Evolutionary conservation across 2,797 vertebrate species (phyloP), one percentile per base, ranked within the genome.

Genomic region (Coregonus ussuriensis): DNA sequence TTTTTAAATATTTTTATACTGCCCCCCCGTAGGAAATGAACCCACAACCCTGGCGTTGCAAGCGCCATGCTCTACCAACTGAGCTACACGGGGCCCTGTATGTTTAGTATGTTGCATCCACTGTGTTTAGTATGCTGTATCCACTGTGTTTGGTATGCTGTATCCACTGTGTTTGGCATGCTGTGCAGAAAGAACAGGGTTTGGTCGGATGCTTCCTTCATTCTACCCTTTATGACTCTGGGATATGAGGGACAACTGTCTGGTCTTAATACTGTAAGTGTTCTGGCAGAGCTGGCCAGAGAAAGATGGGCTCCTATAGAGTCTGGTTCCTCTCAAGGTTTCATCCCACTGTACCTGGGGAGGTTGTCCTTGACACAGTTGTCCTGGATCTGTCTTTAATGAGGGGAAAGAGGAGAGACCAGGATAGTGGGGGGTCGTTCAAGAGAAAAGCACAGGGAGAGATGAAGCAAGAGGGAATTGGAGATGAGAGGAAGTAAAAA

Each of bases 381-480:
- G 5, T 18, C 56, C 56, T 59, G n/a, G n/a, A 59, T 11, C 41
- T 18, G 18, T n/a, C 18, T 21, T 59, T 59, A 59, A 18, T 59
- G 56, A 35, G 6, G 41, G 0, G 53, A n/a, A 11, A 75, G n/a
- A 31, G 3, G 25, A 54, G 18, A 56, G 51, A 73, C 53, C 1
- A 70, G 51, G 31, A 77, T 9, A 63, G 18, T 63, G n/a, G 3
- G 21, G 21, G 62, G 25, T 14, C 0, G 13, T 3, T 14, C 21
- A 67, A 33, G 65, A 67, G 65, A 29, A 67, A 29, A 67, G 3
- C n/a, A 71, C 7, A 71, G 69, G 75, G 63, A 11, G 69, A 11
- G 41, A 25, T 7, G 3, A 25, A 75, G 69, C 67, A 59, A 47
- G 33, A 51, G 2, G 11, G 52, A 75, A 9, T 56, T 14, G 1